Conservation (phyloP, 2,797 vertebrate species). For the Crocodylus rhombifer region DNA sequence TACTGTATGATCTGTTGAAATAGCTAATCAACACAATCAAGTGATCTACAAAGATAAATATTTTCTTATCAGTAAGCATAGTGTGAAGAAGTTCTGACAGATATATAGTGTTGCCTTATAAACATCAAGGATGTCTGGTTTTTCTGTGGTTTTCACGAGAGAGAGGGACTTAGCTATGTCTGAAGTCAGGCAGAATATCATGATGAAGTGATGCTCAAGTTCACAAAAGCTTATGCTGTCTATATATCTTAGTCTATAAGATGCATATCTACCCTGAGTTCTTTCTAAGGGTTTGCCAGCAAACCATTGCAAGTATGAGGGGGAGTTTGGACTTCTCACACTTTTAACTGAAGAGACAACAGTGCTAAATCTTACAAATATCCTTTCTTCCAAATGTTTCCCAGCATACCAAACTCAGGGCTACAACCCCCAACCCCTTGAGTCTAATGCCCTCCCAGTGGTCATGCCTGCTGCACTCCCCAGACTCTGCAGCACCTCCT, state of each 20-base stretch:
- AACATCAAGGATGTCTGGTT: background rate
- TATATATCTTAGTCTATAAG: too few species aligned
- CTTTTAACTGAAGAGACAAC: accelerated
- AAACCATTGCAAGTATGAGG: background rate
- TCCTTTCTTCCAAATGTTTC: background rate
- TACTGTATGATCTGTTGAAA: background rate
- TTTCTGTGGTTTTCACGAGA: background rate
- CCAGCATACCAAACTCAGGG: too few species aligned
- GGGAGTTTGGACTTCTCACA: background rate
- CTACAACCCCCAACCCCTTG: too few species aligned
- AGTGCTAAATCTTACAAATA: accelerated
- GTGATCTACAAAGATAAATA: background rate
- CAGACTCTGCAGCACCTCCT: too few species aligned
- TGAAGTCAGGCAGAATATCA: too few species aligned
- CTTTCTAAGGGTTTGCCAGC: background rate
- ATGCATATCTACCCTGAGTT: too few species aligned
- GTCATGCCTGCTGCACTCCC: too few species aligned
- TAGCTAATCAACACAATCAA: background rate
- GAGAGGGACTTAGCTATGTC: too few species aligned
- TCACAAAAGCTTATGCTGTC: too few species aligned
- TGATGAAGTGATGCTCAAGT: too few species aligned
- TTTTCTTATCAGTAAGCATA: background rate
- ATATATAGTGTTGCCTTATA: background rate
- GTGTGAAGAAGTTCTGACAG: background rate
- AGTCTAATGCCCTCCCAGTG: too few species aligned